Base-by-base conservation (phyloP, 2,113 vertebrate genomes). In the Chlamydotis undulata region DNA sequence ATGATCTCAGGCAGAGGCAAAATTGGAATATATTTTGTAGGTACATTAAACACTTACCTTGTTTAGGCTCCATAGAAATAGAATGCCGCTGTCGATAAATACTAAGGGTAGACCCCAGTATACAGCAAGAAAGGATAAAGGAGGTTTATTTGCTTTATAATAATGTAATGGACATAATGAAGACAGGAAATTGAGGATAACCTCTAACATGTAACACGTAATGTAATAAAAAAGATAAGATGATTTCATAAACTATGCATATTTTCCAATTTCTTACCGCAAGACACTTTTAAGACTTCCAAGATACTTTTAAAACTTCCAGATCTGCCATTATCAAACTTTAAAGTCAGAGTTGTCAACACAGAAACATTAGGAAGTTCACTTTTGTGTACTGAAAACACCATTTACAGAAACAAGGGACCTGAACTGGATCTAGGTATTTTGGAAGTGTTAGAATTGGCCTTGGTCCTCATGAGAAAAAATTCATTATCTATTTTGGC, bases 121-220 rank as follows among this genome's bases (percentile, higher is more conserved):
- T 37, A 67, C 16, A 80, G 37, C n/a, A 23, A 90, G 45, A 83
- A 65, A 90, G 28, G 28, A 73, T 45, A 45, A 83, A 83, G 10
- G 3, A 8, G 5, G 3, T 39, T 84, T 87, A 70, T 59, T 37
- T 59, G 23, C 56, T 76, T 75, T 45, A 17, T 60, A 69, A 63
- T 64, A 49, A 6, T 59, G 19, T 29, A 49, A n/a, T 59, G 18
- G 23, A 71, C 16, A 43, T 39, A 63, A 50, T 3, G 4, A 77
- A 50, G 35, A 92, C 43, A 77, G 25, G 52, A 92, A 92, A 86
- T 29, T 14, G 28, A 82, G 22, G 85, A 28, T 5, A 84, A 55
- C 9, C 2, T 53, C 22, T 29, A 80, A 80, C 11, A 65, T 0
- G 0, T 69, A 52, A 39, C 11, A 65, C 0, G 0, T 69, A 52